phyloP scores from a whole-genome alignment of 2,797 vertebrate species.

The Myiotriccus ornatus region DNA sequence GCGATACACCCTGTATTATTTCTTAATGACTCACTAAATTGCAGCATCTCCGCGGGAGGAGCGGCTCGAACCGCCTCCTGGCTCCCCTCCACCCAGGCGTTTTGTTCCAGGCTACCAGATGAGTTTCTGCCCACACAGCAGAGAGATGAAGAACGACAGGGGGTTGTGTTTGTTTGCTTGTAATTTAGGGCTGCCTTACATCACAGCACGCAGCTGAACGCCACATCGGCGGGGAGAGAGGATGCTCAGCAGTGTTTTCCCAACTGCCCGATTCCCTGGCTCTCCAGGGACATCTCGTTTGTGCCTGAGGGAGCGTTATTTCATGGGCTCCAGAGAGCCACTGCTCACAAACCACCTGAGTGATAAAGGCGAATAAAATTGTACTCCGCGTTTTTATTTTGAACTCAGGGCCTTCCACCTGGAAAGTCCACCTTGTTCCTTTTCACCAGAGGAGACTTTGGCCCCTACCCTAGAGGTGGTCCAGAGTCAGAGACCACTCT shows the following conservation, averaged over 20 bases:
- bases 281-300: neutral
- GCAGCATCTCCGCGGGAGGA: neutral
- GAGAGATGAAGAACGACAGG: neutral
- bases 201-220: neutral
- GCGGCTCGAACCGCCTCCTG: neutral
- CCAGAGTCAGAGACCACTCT: neutral
- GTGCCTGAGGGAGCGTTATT: neutral
- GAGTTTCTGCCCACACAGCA: neutral
- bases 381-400: fast-evolving
- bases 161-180: neutral
- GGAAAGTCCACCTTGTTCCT: neutral
- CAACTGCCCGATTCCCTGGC: fast-evolving
- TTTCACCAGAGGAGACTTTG: neutral
- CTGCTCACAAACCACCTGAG: neutral
- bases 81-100: neutral
- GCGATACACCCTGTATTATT: neutral
- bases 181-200: conserved; percentile 6
- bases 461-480: neutral
- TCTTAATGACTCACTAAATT: conserved; percentile 19
- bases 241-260: neutral
- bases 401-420: neutral
- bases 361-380: neutral
- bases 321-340: neutral
- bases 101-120: neutral
- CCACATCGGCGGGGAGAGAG: neutral